Evolutionary conservation across 2,888 invertebrate genomes (phyloP).

Genomic region (Ennomos fuscantarius): DNA sequence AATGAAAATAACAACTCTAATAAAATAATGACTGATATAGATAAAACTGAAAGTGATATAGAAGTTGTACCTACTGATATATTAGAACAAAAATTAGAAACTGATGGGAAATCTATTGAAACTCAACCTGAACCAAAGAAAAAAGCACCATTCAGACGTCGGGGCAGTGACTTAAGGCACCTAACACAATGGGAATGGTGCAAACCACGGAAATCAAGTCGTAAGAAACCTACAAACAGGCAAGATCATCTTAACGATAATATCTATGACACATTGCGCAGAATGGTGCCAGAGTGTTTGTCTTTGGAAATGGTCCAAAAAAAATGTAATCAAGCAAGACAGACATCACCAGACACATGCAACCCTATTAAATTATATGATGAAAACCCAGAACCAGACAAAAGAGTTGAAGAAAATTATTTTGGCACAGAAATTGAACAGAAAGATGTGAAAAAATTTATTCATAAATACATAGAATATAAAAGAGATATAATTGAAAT

Average conservation of each 20-base stretch:
- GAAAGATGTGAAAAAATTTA: conserved; percentile 87
- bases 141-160: conserved; percentile 85
- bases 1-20: conserved; percentile 75
- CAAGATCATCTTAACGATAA: conserved; percentile 86
- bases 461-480: conserved; percentile 84
- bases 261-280: conserved; percentile 88
- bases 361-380: conserved; percentile 87
- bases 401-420: conserved; percentile 72
- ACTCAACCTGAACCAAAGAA: conserved; percentile 68
- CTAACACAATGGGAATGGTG: conserved; percentile 93
- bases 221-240: conserved; percentile 81
- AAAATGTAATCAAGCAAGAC: conserved; percentile 72
- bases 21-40: conserved; percentile 67
- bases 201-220: conserved; percentile 81
- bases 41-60: conserved; percentile 69
- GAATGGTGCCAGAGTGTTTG: conserved; percentile 87
- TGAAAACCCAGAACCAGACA: conserved; percentile 61
- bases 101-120: conserved; percentile 21
- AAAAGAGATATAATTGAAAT: conserved; percentile 85
- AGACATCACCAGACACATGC: conserved; percentile 86
- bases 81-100: conserved; percentile 50
- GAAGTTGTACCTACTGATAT: conserved; percentile 54
- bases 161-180: conserved; percentile 89
- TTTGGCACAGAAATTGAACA: conserved; percentile 88
- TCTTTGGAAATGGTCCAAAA: conserved; percentile 73